phyloP scores from a whole-genome alignment of 1,140 invertebrate species.

The Plectrocnemia conspersa region DNA sequence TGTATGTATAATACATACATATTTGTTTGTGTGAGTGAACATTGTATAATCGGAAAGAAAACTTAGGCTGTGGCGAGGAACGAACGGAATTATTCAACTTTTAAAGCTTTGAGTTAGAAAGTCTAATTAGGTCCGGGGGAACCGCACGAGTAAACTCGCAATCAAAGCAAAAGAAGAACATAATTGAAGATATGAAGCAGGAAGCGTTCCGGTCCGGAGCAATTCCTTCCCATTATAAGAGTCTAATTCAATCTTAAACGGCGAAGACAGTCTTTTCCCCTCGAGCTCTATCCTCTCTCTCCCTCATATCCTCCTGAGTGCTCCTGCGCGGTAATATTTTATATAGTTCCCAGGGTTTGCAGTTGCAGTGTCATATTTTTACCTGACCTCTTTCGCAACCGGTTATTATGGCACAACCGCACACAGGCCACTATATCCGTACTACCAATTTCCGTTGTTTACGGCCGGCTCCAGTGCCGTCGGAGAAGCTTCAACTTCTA shows the following conservation, averaged over 20 bases:
- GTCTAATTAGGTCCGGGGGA: no score
- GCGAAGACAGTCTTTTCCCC: background rate
- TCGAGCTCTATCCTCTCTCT: background rate
- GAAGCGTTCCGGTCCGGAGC: background rate
- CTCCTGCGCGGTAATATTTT: constrained; percentile 11
- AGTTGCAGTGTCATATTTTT: constrained; percentile 25
- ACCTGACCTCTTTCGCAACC: constrained; percentile 23
- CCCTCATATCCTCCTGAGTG: background rate
- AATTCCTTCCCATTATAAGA: background rate
- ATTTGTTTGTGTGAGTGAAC: no score
- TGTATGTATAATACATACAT: no score
- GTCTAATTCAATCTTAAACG: background rate
- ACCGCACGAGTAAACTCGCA: no score
- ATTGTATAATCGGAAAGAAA: no score
- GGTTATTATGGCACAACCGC: constrained; percentile 13
- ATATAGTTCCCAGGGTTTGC: constrained; percentile 3
- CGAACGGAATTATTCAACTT: no score
- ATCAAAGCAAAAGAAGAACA: constrained; percentile 7
- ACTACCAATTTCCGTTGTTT: constrained; percentile 28
- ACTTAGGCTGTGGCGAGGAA: no score
- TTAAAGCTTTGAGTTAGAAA: no score
- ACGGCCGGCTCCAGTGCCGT: constrained; percentile 1
- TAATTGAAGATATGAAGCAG: constrained; percentile 1
- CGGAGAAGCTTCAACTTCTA: constrained; percentile 9
- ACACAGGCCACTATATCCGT: constrained; percentile 8